Evolutionary conservation across 92 coral and sea anemone genomes (phyloP).

Genomic region (Nematostella vectensis): DNA sequence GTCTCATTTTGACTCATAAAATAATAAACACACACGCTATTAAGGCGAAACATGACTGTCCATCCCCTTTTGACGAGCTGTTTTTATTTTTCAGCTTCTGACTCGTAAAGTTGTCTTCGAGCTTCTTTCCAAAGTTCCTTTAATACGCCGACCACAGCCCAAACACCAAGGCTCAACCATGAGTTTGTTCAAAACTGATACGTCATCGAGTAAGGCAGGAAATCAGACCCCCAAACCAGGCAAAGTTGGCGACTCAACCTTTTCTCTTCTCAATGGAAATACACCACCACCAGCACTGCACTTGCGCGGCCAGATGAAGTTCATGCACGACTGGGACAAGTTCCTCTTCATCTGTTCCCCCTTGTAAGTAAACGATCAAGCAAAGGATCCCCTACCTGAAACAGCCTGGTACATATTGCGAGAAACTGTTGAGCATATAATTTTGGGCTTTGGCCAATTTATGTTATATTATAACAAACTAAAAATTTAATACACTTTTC

Average conservation of each 20-base stretch:
- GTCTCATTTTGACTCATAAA: too few species aligned
- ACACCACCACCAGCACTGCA: slow-evolving; percentile 56
- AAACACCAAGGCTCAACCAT: background rate
- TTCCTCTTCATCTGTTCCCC: slow-evolving; percentile 76
- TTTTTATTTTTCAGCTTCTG: background rate
- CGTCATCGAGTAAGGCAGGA: background rate
- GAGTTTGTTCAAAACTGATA: background rate
- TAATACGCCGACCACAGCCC: slow-evolving; percentile 25
- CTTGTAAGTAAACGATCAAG: slow-evolving; percentile 51
- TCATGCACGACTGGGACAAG: slow-evolving; percentile 60
- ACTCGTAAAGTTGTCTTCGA: slow-evolving; percentile 52
- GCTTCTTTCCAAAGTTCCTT: slow-evolving; percentile 53
- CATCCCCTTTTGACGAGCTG: background rate
- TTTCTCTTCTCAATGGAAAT: slow-evolving; percentile 6
- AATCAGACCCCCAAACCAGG: background rate
- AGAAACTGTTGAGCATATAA: background rate
- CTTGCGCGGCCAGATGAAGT: slow-evolving; percentile 75
- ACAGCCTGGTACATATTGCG: background rate
- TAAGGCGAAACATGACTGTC: background rate
- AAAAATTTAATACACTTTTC: too few species aligned
- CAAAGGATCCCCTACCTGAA: background rate
- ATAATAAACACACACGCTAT: too few species aligned
- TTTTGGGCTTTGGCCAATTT: background rate
- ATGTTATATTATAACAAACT: too few species aligned
- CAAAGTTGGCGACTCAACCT: background rate